Evolutionary conservation across 2,888 invertebrate species (phyloP).

Genomic region (Trimorus sp.): DNA sequence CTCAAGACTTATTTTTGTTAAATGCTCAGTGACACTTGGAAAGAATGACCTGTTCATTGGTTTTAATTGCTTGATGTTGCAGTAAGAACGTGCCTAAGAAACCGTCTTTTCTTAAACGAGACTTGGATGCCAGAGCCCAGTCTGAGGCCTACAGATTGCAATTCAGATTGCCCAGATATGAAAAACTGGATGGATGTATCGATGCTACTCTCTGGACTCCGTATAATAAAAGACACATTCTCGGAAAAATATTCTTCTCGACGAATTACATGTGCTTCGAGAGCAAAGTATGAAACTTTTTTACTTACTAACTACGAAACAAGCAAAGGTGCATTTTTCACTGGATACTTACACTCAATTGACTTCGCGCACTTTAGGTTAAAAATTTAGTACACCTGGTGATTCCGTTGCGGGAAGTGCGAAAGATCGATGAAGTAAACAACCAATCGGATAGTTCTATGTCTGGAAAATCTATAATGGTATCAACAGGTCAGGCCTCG

Average conservation of each 20-base stretch:
- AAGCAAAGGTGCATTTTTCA: background rate
- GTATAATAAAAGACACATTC: slow-evolving; percentile 94
- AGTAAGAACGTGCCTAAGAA: slow-evolving; percentile 95
- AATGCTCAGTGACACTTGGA: background rate
- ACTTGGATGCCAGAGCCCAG: slow-evolving; percentile 96
- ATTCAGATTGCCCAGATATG: slow-evolving; percentile 92
- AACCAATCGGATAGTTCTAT: slow-evolving; percentile 85
- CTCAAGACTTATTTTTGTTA: slow-evolving; percentile 12
- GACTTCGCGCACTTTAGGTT: slow-evolving; percentile 83
- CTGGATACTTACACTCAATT: background rate
- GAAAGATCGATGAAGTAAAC: slow-evolving; percentile 88
- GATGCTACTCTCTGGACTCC: slow-evolving; percentile 97
- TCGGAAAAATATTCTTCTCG: slow-evolving; percentile 95
- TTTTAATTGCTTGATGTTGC: slow-evolving; percentile 53
- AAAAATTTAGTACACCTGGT: slow-evolving; percentile 92
- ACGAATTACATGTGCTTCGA: slow-evolving; percentile 98
- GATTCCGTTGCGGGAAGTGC: slow-evolving; percentile 93
- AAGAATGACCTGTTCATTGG: background rate
- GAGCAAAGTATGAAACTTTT: slow-evolving; percentile 88
- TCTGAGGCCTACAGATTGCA: slow-evolving; percentile 94
- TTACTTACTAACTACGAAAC: no score
- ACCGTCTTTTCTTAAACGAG: slow-evolving; percentile 95
- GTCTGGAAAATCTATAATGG: slow-evolving; percentile 88
- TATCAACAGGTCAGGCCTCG: slow-evolving; percentile 91
- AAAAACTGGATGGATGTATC: slow-evolving; percentile 97